These are phyloP conservation scores for Mizuhopecten yessoensis DNA, from an alignment of 1,140 invertebrate species.

Conservation along the genomic window DNA sequence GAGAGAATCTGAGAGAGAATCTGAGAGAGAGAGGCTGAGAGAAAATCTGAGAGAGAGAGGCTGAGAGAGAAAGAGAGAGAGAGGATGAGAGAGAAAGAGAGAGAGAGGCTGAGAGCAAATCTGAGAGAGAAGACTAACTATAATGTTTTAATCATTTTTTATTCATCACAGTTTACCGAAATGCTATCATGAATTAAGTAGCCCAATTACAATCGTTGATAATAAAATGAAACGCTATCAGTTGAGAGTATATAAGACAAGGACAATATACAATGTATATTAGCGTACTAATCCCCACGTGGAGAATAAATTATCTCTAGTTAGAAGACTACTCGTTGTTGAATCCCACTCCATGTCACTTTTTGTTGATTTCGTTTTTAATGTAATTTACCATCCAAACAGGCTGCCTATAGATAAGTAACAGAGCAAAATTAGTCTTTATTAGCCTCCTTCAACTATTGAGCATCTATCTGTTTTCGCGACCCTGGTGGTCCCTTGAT, in stretches of 20 bases:
- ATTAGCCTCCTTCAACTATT: conserved; percentile 34
- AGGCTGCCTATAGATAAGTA: conserved; percentile 9
- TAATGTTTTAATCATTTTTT: neutral
- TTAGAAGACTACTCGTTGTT: neutral
- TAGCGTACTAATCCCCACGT: neutral
- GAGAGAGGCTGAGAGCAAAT: too few relatives aligned
- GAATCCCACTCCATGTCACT: conserved; percentile 9
- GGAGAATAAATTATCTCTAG: neutral
- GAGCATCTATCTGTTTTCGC: conserved; percentile 31
- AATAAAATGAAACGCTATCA: neutral
- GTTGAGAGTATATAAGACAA: neutral
- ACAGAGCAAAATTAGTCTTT: conserved; percentile 12
- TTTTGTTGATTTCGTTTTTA: conserved; percentile 28
- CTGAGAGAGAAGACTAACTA: too few relatives aligned
- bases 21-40: too few relatives aligned
- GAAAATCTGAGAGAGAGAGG: too few relatives aligned
- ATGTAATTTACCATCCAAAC: conserved; percentile 39
- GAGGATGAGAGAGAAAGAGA: too few relatives aligned
- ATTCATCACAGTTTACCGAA: neutral
- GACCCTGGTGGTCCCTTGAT: conserved; percentile 1
- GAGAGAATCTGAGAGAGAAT: too few relatives aligned
- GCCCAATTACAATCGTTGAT: neutral
- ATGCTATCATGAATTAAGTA: neutral
- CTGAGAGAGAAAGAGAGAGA: too few relatives aligned
- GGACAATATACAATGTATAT: neutral